Evolutionary conservation across 1,140 invertebrate genomes (phyloP), one percentile per base, ranked within the genome.

Genomic region (Scylla paramamosain): DNA sequence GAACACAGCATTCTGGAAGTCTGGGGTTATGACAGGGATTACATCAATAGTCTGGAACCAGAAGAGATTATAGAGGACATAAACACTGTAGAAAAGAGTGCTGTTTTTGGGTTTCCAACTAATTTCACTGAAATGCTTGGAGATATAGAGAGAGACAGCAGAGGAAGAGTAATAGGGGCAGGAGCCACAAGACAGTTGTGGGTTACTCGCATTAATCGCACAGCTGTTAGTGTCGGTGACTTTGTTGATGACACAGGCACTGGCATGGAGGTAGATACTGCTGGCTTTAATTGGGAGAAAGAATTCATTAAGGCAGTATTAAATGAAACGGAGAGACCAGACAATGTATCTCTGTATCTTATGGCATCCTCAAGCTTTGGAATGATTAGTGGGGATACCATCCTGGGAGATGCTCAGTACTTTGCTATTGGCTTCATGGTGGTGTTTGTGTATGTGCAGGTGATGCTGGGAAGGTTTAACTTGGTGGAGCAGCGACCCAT

Each of bases 211-310:
- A 97, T 98, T 0, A 98, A 98, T 97, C 98, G 98, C 97, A 97
- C 97, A 7, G 97, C 97, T 77, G 97, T 98, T 0, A 97, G 98
- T 96, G 97, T 97, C 97, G 97, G 98, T 96, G 97, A 98, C 96
- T 97, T 97, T 93, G 98, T 98, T 93, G 98, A 98, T 96, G 97
- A 97, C 88, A 97, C 98, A 25, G 98, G 98, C 95, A 98, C 98
- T 67, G 98, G 98, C 96, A 98, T 98, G 96, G 98, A 98, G 98
- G 98, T 98, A 97, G 97, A 96, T 91, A 94, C 93, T 46, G 90
- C 32, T 31, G 95, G 95, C 29, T 95, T 95, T 67, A 25, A 95
- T 14, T 96, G 96, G 94, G 94, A 96, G 86, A 95, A 92, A 77
- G 87, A 93, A 82, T 46, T 96, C 14, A 87, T 95, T n/a, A 95